Percentiles rank a stretch among this genome's conserved stretches.
Conservation (phyloP, 2,797 vertebrate genomes). For the Tapirus indicus region DNA sequence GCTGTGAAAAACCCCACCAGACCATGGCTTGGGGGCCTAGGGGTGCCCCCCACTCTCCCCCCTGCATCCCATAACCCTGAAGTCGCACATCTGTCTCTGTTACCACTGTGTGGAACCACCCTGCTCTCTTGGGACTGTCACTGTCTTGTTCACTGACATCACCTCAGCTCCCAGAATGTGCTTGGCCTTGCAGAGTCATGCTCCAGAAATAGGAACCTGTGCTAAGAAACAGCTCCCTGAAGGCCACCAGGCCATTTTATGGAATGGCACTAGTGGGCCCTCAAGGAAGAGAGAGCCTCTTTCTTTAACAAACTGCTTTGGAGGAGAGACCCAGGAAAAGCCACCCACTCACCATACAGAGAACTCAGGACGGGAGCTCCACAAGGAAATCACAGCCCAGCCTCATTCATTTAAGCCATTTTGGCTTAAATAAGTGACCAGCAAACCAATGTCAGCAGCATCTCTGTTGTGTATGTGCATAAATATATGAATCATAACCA, state of each 20-base stretch:
- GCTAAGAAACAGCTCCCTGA: not conserved
- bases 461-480: not conserved
- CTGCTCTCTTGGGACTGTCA: not conserved
- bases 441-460: not conserved
- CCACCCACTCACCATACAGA: not conserved
- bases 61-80: not conserved
- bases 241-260: not conserved
- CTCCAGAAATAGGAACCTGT: not conserved
- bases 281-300: not conserved
- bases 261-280: not conserved
- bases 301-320: not conserved
- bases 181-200: not conserved
- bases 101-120: not conserved
- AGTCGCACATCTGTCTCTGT: fast-evolving
- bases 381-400: not conserved
- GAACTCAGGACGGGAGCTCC: not conserved
- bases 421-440: not conserved
- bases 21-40: not conserved
- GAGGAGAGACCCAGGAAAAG: not conserved
- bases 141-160: not conserved
- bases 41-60: not conserved
- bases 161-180: not conserved
- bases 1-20: not conserved
- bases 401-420: too few species aligned
- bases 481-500: not conserved